A percentile compares a stretch with the other conserved stretches of the same genome.
Evolutionary conservation across 2,888 invertebrate genomes (phyloP).

Genomic region (Phaedon cochleariae): DNA sequence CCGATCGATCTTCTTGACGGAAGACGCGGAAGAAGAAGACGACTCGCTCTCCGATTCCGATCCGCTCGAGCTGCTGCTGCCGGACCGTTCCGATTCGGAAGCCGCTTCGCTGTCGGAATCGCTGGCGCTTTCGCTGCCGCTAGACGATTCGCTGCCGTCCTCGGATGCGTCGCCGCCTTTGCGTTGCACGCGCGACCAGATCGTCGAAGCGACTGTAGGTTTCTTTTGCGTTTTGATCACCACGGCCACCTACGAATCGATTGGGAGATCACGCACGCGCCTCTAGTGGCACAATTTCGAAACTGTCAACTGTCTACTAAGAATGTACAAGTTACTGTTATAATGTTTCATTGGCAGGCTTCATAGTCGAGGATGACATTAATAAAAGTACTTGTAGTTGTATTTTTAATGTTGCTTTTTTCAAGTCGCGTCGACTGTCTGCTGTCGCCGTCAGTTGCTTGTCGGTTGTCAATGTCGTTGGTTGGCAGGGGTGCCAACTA

Average conservation of each 20-base stretch:
- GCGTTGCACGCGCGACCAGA: constrained; percentile 54
- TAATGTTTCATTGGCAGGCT: too few relatives aligned
- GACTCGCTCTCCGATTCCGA: constrained; percentile 31
- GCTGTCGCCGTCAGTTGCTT: too few relatives aligned
- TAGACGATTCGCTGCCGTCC: constrained; percentile 32
- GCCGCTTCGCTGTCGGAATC: constrained; percentile 24
- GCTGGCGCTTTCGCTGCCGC: constrained; percentile 28
- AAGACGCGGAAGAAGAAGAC: constrained; percentile 23
- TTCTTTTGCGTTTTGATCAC: constrained; percentile 58
- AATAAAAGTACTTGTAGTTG: too few relatives aligned
- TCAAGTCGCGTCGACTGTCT: too few relatives aligned
- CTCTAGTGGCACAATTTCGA: too few relatives aligned
- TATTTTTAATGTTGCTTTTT: too few relatives aligned
- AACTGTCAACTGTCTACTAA: too few relatives aligned
- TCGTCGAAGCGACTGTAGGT: constrained; percentile 57
- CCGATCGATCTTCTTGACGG: constrained; percentile 39
- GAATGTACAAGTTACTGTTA: too few relatives aligned
- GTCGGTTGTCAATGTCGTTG: too few relatives aligned
- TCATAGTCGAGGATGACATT: too few relatives aligned
- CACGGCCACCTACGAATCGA: constrained; percentile 51
- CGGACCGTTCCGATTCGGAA: constrained; percentile 27
- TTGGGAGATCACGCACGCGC: background rate
- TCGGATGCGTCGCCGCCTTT: constrained; percentile 30
- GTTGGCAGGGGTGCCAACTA: too few relatives aligned
- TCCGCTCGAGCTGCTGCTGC: constrained; percentile 18